Evolutionary conservation across 2,797 vertebrate species (phyloP), one percentile per base, ranked within the genome.

Genomic region (Intellagama lesueurii): DNA sequence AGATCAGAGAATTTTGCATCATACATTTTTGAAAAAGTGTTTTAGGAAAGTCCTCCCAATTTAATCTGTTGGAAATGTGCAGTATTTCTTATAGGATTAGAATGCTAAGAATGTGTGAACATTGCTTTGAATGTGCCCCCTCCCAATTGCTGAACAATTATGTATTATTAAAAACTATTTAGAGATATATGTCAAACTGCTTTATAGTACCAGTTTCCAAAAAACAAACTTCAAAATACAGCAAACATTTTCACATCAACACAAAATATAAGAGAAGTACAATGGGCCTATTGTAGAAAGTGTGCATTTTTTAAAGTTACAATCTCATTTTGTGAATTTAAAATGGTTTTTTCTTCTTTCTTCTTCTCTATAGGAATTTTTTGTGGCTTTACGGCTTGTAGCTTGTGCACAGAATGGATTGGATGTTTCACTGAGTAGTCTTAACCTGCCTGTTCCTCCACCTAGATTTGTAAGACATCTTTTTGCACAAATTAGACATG

Each of bases 361-460:
- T 81, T 35, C 35, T 95, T 81, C 92, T 91, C 86, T 87, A 52
- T 94, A 99, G 99, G 98, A 99, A 97, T 99, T 99, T 96, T 99
- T 99, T 95, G 97, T 99, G 94, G 99, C 99, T 2, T 95, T 99
- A 90, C 97, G 98, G 86, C 97, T 99, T 93, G 98, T 99, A 93
- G 98, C 98, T 1, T 99, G 99, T 96, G 99, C 99, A 85, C 99
- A 99, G 96, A 99, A 99, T 98, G 99, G 99, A 96, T 96, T 99
- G 96, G 99, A 99, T 91, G 98, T 99, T 97, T 98, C 98, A 75
- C 97, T 98, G 93, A 98, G 96, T 96, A 98, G 97, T 95, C 98
- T 99, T 93, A 97, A 97, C 90, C 95, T 97, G 94, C 96, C 98
- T 91, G 98, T 99, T 96, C 98, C 98, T 95, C 98, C 98, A 77